Evolutionary conservation across 2,888 invertebrate genomes (phyloP), one percentile per base, ranked within the genome.

Genomic region (Merodon equestris): DNA sequence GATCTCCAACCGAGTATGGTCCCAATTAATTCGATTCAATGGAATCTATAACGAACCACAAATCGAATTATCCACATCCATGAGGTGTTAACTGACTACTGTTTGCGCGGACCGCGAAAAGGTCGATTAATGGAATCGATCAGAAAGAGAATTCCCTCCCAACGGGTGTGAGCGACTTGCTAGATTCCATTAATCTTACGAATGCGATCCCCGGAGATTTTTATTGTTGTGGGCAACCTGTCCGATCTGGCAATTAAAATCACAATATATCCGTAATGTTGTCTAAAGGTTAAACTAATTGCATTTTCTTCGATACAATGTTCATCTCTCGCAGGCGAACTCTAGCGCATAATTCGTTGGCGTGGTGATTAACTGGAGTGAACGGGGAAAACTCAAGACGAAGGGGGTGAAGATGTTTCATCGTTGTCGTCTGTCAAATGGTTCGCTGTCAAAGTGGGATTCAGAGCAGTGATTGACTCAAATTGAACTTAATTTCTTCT

Each of bases 401-500:
- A 27, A 27, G 27, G 27, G 27, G 51, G 53, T 60, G 42, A 42
- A 58, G 45, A 17, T 51, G 15, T 64, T 42, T 68, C 45, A 27
- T 61, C 40, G 45, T 54, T 66, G 73, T 67, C 48, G 74, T 63
- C 58, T 71, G 71, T 67, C 71, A 70, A 71, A 75, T 75, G 67
- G 27, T 27, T 27, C 66, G 53, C 67, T 68, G 68, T 81, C 76
- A 82, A 83, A 83, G 83, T 82, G 82, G 82, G 79, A 70, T 58
- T 79, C 74, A 74, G 74, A 60, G 82, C 84, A 82, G 84, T 84
- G 84, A 84, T 84, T 84, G 84, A 84, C 83, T 84, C 84, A 84
- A 84, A 84, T 84, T 84, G 84, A 82, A 84, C 84, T 84, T 84
- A 84, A 84, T 84, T 84, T 83, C 84, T 83, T 84, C 84, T 84